A percentile compares a stretch with the other conserved stretches of the same genome.
Evolutionary conservation across 2,888 invertebrate genomes (phyloP).

Genomic region (Sesia bembeciformis): DNA sequence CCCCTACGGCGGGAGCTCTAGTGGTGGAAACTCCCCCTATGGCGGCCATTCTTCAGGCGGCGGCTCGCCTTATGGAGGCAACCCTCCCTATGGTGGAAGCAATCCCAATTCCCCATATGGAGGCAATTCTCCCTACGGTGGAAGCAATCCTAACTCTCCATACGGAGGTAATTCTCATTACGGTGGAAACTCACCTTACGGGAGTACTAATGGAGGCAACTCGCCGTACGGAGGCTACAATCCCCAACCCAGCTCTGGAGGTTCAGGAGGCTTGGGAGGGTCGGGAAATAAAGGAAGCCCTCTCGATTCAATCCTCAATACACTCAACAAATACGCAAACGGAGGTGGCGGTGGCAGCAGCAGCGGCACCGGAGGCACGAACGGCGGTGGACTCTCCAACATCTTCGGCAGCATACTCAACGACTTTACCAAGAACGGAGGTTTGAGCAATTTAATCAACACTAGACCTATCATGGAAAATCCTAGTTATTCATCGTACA

Average conservation of each 20-base stretch:
- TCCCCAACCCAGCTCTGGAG: background rate
- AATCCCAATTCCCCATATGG: constrained; percentile 18
- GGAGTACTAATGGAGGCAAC: constrained; percentile 4
- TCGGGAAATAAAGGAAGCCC: constrained; percentile 27
- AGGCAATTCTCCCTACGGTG: constrained; percentile 16
- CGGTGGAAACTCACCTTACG: constrained; percentile 14
- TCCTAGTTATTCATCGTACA: constrained; percentile 53
- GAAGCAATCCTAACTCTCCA: constrained; percentile 13
- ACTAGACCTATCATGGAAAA: constrained; percentile 64
- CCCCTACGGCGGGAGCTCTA: constrained; percentile 7
- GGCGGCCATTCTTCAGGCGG: constrained; percentile 17
- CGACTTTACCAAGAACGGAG: constrained; percentile 48
- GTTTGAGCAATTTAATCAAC: constrained; percentile 44
- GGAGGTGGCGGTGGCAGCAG: constrained; percentile 13
- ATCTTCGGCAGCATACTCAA: constrained; percentile 55
- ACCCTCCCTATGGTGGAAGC: constrained; percentile 17
- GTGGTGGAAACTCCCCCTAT: constrained; percentile 10
- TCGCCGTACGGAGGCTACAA: constrained; percentile 18
- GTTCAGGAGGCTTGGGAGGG: constrained; percentile 7
- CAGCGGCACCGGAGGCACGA: constrained; percentile 10
- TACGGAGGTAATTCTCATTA: constrained; percentile 18
- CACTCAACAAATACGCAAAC: constrained; percentile 38
- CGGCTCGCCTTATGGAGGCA: constrained; percentile 10
- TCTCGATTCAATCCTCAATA: constrained; percentile 37
- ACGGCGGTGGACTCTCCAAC: constrained; percentile 32